phyloP scores from a whole-genome alignment of 2,888 invertebrate genomes.

The Fissipunctia ypsillon region DNA sequence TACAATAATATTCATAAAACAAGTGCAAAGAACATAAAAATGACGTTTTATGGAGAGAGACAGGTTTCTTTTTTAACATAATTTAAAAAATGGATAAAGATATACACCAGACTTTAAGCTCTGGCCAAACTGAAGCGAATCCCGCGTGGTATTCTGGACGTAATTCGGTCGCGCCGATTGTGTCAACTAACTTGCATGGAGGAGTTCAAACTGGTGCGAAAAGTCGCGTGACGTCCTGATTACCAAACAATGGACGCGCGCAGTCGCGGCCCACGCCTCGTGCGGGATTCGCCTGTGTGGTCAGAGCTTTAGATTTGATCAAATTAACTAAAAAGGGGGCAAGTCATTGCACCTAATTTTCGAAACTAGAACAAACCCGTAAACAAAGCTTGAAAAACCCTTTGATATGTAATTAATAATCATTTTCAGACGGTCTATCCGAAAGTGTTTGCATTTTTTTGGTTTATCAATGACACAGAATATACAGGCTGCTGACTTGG shows the following conservation, averaged over 20 bases:
- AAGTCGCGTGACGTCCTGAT: too few relatives aligned
- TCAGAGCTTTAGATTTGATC: not conserved
- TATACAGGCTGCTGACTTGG: not conserved
- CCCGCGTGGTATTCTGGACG: not conserved
- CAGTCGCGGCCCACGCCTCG: too few relatives aligned
- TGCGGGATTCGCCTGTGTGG: too few relatives aligned
- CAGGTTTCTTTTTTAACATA: too few relatives aligned
- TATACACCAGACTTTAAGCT: too few relatives aligned
- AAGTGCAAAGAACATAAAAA: too few relatives aligned
- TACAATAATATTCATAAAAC: too few relatives aligned
- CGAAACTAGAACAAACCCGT: conserved; percentile 5
- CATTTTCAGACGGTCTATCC: not conserved
- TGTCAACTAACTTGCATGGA: not conserved
- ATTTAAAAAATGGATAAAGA: too few relatives aligned
- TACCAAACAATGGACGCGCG: too few relatives aligned
- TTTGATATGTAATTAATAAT: conserved; percentile 13
- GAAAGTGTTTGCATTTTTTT: not conserved
- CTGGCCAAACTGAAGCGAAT: not conserved
- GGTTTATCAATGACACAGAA: not conserved
- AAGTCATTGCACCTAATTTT: conserved; percentile 9
- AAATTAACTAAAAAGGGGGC: not conserved
- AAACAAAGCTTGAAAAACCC: not conserved
- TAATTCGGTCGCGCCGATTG: not conserved
- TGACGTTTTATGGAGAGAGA: too few relatives aligned
- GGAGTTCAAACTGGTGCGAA: not conserved